Base-by-base conservation (phyloP, 2,888 invertebrate genomes). In the Torymus auratus region DNA sequence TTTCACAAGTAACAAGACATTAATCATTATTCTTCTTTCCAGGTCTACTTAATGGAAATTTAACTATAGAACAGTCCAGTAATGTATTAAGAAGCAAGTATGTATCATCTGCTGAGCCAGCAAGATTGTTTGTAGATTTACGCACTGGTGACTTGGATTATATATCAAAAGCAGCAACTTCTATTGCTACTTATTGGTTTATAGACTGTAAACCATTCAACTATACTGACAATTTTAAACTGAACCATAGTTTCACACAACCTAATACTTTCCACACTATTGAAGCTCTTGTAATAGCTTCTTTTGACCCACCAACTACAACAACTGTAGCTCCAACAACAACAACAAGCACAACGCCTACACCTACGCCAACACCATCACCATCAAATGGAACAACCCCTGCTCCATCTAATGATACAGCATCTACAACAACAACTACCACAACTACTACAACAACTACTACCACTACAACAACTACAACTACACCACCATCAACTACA, bases 161-260 rank as follows among this genome's bases (percentile, higher is more conserved):
- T 88, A 88, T 96, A 23, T 88, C 87, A 17, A 89, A 88, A 41
- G 91, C 92, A 76, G 93, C 94, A 2, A 93, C 93, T 4, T 91
- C 89, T 11, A 91, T 95, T 14, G 89, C 93, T 41, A 94, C 95
- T 0, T 95, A 94, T 89, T 96, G 96, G 96, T 96, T 96, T 87
- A 92, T 96, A 81, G 95, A 96, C 89, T 96, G 96, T 87, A 91
- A 92, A 72, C 94, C 94, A 86, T 92, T 94, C 72, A 96, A 95
- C 56, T 91, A 93, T 82, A 94, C 94, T 0, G 91, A 92, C 73
- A 93, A 94, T 86, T 93, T 94, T 62, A 91, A 92, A 12, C 93
- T 95, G 83, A 90, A 91, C 71, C 93, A 93, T 85, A 94, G 94
- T 81, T 96, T 95, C 87, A 92, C 92, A 0, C 92, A 93, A 85